A percentile compares a stretch with the other conserved stretches of the same genome.
Evolutionary conservation across 2,113 vertebrate genomes (phyloP).

Genomic region (Eonycteris spelaea): DNA sequence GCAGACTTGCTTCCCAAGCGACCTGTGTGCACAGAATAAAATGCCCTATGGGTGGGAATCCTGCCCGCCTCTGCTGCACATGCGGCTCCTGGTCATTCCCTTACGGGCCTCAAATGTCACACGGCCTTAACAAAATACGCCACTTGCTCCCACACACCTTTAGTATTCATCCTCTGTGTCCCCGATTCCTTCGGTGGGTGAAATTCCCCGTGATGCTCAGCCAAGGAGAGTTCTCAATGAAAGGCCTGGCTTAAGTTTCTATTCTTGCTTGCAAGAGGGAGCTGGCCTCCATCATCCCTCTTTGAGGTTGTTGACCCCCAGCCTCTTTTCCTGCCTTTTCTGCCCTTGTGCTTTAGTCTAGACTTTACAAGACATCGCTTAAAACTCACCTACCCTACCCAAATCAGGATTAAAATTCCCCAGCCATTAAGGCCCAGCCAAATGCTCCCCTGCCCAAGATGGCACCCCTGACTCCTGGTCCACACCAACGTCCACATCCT

Average conservation of each 20-base stretch:
- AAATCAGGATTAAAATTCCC: background rate
- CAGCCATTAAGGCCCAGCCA: background rate
- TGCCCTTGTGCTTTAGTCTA: background rate
- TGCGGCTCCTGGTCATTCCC: background rate
- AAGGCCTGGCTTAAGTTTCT: background rate
- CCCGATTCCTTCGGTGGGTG: background rate
- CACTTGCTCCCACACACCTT: background rate
- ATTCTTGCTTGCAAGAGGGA: background rate
- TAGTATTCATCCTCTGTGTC: background rate
- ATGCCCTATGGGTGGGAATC: fast-evolving
- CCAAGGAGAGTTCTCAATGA: background rate
- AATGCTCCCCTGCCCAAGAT: background rate
- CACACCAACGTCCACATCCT: fast-evolving
- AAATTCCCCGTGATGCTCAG: background rate
- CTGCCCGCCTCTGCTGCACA: background rate
- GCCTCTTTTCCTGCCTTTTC: background rate
- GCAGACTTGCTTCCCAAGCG: background rate
- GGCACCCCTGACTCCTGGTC: fast-evolving
- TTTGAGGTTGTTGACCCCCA: background rate
- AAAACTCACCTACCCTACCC: background rate
- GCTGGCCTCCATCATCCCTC: no score
- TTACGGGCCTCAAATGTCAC: background rate
- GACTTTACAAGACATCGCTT: background rate
- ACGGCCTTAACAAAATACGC: background rate
- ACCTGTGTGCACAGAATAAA: background rate